Evolutionary conservation across 2,113 vertebrate species (phyloP).

Genomic region (Gambusia affinis): DNA sequence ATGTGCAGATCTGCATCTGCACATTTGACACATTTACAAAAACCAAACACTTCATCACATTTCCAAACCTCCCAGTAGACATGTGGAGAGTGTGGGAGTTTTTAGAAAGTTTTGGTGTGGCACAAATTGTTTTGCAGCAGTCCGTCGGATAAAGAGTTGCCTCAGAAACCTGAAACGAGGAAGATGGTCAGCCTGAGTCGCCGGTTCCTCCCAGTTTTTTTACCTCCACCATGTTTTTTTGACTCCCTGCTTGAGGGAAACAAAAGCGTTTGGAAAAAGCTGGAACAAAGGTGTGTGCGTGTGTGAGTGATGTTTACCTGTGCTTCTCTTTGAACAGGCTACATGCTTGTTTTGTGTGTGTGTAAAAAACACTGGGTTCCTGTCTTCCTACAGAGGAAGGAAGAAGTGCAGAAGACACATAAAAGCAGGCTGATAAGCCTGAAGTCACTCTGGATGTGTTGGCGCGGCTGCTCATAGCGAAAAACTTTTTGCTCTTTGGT

Average conservation of each 20-base stretch:
- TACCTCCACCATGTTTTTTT: slow-evolving; percentile 56
- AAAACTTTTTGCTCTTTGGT: neutral
- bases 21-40: neutral
- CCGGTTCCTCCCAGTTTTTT: slow-evolving; percentile 57
- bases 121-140: slow-evolving; percentile 28
- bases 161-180: slow-evolving; percentile 49
- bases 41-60: too few relatives aligned
- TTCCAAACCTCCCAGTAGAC: neutral
- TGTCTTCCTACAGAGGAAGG: slow-evolving; percentile 66
- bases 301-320: slow-evolving; percentile 21
- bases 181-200: slow-evolving; percentile 41
- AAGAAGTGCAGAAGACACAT: slow-evolving; percentile 53
- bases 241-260: slow-evolving; percentile 52
- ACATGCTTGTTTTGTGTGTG: neutral
- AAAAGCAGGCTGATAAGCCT: slow-evolving; percentile 24
- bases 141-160: slow-evolving; percentile 1
- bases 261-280: slow-evolving; percentile 56
- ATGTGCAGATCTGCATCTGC: neutral
- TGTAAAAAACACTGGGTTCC: slow-evolving; percentile 42
- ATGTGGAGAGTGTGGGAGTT: neutral
- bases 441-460: slow-evolving; percentile 5
- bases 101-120: neutral
- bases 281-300: slow-evolving; percentile 57
- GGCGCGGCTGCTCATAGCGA: neutral
- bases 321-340: neutral